Percentiles rank a stretch among this genome's conserved stretches.
Conservation (phyloP, 2,888 invertebrate genomes). For the Formica aserva region DNA sequence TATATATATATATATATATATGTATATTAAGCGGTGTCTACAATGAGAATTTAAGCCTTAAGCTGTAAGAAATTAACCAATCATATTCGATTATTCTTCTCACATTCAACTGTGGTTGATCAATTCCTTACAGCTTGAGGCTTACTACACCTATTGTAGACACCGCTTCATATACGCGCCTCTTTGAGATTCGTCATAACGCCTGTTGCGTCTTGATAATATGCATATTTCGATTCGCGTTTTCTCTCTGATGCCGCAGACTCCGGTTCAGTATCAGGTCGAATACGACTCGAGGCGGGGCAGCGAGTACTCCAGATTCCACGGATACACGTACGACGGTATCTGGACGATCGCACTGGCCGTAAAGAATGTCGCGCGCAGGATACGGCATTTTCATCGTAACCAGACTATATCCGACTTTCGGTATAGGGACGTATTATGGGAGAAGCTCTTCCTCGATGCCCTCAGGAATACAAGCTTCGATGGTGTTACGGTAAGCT, state of each 20-base stretch:
- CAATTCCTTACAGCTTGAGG: too few species aligned
- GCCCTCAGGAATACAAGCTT: constrained; percentile 97
- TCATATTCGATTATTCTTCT: too few species aligned
- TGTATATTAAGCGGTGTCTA: too few species aligned
- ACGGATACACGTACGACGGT: constrained; percentile 99
- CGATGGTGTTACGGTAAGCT: constrained; percentile 94
- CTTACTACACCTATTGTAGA: too few species aligned
- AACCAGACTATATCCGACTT: constrained; percentile 94
- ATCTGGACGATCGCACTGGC: constrained; percentile 99
- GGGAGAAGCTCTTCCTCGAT: constrained; percentile 95
- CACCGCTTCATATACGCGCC: background rate
- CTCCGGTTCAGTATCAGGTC: constrained; percentile 94
- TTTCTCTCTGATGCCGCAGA: constrained; percentile 87
- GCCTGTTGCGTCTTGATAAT: constrained; percentile 38
- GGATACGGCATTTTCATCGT: constrained; percentile 89
- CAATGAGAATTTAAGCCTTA: too few species aligned
- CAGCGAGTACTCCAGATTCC: constrained; percentile 95
- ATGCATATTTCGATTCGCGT: constrained; percentile 12
- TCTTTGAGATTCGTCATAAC: constrained; percentile 32
- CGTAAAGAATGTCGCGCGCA: constrained; percentile 95
- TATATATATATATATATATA: background rate
- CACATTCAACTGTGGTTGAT: too few species aligned
- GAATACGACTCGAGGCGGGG: constrained; percentile 94
- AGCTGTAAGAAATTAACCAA: too few species aligned
- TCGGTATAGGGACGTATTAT: constrained; percentile 93